Evolutionary conservation across 2,888 invertebrate species (phyloP), one percentile per base, ranked within the genome.

Genomic region (Petrolisthes cinctipes): DNA sequence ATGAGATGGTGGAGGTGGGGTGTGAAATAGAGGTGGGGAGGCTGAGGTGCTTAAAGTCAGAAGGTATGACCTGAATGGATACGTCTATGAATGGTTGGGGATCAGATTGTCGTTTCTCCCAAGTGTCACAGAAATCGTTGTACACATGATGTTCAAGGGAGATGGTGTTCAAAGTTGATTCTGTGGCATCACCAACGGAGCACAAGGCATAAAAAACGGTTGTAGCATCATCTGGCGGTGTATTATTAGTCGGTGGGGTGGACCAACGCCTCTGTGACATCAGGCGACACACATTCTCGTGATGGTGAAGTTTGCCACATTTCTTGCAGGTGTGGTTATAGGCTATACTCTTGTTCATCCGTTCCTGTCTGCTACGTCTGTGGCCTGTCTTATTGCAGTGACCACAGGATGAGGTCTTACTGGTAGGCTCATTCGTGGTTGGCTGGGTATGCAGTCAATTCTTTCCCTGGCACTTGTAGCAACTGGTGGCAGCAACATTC

Each of bases 1-100:
- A 80, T 20, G 17, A 20, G 20, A 80, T 57, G 23, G 80, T 54
- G 80, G 6, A n/a, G 80, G 56, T 9, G n/a, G 80, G 80, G 80
- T 57, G 9, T 6, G n/a, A 9, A 23, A 56, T 9, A 0, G 80
- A n/a, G 80, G 80, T 20, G 23, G 11, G 17, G 57, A 80, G 23
- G 61, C 80, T 57, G 56, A 80, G 56, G 61, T 6, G 9, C 9
- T 6, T 17, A 57, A 17, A 7, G 71, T 78, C 54, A 53, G 78
- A 78, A 7, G 78, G 78, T 23, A 78, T 37, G 20, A 14, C 78
- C 37, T 51, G 37, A 6, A 78, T n/a, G 9, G 37, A 53, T 6
- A 78, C 37, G n/a, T 78, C 71, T n/a, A n/a, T 71, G 71, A 71
- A 9, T 5, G 71, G 71, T 20, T 71, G 71, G 6, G 71, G 71